phyloP scores from a whole-genome alignment of 2,113 vertebrate species.

The Verasper variegatus region DNA sequence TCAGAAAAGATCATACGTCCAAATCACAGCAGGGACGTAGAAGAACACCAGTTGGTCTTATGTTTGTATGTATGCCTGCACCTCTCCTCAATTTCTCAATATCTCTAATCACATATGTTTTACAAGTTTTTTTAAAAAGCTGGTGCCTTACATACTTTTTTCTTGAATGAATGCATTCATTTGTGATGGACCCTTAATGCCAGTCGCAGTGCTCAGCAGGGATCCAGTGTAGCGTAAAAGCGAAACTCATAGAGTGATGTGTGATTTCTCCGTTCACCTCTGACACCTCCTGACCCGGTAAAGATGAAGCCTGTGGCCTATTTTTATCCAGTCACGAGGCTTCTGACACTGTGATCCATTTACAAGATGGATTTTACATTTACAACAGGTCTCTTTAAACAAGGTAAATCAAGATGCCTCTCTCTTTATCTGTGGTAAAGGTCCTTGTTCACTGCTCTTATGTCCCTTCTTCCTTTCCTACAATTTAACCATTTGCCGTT shows the following conservation, averaged over 20 bases:
- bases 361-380: no score
- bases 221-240: neutral
- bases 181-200: neutral
- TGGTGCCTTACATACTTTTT: no score
- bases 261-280: no score
- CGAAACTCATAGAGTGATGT: neutral
- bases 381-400: no score
- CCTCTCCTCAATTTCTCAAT: neutral
- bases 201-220: no score
- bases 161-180: neutral
- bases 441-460: no score
- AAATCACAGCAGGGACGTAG: neutral
- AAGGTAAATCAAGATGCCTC: no score
- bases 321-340: slow-evolving; percentile 61
- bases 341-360: slow-evolving; percentile 58
- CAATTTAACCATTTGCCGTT: neutral
- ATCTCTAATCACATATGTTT: neutral
- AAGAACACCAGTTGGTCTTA: neutral
- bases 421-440: no score
- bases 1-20: slow-evolving; percentile 41
- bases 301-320: slow-evolving; percentile 36
- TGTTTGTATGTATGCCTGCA: neutral
- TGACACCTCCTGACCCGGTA: slow-evolving; percentile 45
- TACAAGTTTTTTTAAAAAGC: neutral
- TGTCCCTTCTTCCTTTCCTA: neutral